phyloP scores from a whole-genome alignment of 1,140 invertebrate genomes.

The Drosophila burlai region DNA sequence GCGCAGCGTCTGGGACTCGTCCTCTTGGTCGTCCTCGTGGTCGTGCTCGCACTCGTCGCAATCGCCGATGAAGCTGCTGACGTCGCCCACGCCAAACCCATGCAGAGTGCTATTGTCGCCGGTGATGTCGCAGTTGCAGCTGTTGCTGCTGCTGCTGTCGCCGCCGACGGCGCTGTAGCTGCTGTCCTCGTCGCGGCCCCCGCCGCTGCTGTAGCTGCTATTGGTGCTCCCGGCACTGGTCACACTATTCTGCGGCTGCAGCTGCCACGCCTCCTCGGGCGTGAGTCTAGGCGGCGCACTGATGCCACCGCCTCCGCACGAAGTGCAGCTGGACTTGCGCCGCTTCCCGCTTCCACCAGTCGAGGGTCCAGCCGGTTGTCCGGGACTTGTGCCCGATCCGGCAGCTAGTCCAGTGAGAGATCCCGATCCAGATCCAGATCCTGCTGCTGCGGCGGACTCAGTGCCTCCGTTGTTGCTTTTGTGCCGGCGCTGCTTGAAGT shows the following conservation, averaged over 20 bases:
- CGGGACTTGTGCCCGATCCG: slow-evolving; percentile 29
- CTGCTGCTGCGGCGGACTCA: not conserved
- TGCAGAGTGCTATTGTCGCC: slow-evolving; percentile 77
- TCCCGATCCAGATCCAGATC: slow-evolving; percentile 10
- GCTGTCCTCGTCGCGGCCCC: slow-evolving; percentile 64
- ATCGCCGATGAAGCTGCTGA: slow-evolving; percentile 74
- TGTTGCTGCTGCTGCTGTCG: slow-evolving; percentile 81
- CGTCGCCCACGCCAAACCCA: slow-evolving; percentile 75
- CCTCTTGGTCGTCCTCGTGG: slow-evolving; percentile 39
- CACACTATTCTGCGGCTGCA: slow-evolving; percentile 72
- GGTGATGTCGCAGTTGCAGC: slow-evolving; percentile 82
- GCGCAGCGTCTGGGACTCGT: slow-evolving; percentile 72
- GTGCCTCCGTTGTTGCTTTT: slow-evolving; percentile 66
- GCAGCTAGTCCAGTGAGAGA: slow-evolving; percentile 23
- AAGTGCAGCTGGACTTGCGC: slow-evolving; percentile 71
- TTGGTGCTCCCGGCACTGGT: slow-evolving; percentile 75
- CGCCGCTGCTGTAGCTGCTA: slow-evolving; percentile 69
- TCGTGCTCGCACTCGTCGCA: slow-evolving; percentile 58
- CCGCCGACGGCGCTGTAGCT: slow-evolving; percentile 69
- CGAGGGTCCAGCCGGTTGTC: slow-evolving; percentile 20
- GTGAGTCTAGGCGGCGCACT: slow-evolving; percentile 44
- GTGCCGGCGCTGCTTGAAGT: slow-evolving; percentile 69
- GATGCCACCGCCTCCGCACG: slow-evolving; percentile 50
- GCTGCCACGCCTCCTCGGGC: slow-evolving; percentile 70
- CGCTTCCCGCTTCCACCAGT: slow-evolving; percentile 34